A percentile compares a stretch with the other conserved stretches of the same genome.
phyloP scores from a whole-genome alignment of 2,113 vertebrate genomes.

The Podilymbus podiceps region DNA sequence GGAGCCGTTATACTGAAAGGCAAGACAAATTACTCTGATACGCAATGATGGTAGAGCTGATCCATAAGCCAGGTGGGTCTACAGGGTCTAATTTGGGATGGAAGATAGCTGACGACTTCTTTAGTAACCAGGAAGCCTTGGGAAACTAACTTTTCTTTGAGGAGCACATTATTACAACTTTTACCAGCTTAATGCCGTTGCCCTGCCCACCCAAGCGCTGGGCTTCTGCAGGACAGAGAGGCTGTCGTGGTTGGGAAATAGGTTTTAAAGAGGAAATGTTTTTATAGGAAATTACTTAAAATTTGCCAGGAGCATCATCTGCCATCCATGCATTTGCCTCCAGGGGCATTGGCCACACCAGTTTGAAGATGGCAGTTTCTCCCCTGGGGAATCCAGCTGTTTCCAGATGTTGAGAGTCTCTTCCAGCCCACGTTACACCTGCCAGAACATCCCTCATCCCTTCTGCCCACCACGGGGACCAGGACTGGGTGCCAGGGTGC shows the following conservation, averaged over 20 bases:
- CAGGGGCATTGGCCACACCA: not conserved
- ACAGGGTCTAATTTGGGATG: conserved; percentile 34
- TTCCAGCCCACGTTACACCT: not conserved
- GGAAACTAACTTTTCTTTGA: not conserved
- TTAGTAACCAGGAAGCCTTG: not conserved
- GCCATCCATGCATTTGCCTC: not conserved
- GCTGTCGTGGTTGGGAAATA: not conserved
- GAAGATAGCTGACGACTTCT: not conserved
- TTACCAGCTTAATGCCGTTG: not conserved
- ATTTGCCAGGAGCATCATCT: not conserved
- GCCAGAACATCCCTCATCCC: not conserved
- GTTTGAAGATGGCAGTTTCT: not conserved
- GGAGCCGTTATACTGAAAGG: not conserved
- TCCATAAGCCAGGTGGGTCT: conserved; percentile 37
- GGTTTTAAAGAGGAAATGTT: not conserved
- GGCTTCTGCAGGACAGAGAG: not conserved
- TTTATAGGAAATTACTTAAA: not conserved
- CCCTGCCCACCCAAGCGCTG: not conserved
- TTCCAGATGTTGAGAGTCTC: not conserved
- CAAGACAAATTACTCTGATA: not conserved
- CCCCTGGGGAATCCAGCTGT: not conserved
- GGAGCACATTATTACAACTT: not conserved
- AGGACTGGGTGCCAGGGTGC: rapidly evolving
- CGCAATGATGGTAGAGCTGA: conserved; percentile 7
- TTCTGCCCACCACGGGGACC: rapidly evolving